These are phyloP conservation scores for Taxidea taxus DNA, from an alignment of 2,113 vertebrate species.

Conservation along the genomic window DNA sequence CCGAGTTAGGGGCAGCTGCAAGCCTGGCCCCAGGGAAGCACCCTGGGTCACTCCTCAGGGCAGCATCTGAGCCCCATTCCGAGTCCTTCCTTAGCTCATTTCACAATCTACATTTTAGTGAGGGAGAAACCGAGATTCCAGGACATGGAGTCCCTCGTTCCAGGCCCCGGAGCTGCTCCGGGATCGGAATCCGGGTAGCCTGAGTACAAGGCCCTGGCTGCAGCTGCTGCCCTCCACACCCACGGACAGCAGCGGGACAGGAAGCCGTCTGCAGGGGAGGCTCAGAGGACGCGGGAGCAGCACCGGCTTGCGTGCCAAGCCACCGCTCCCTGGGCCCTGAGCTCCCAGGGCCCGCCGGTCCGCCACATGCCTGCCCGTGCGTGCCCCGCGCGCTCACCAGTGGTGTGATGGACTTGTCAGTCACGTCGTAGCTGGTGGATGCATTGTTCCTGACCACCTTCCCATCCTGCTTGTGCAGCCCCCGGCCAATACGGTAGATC, in stretches of 20 bases:
- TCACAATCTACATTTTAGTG: background rate
- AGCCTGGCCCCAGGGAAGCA: background rate
- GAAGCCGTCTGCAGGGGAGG: background rate
- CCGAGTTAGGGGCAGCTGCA: background rate
- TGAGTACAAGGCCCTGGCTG: background rate
- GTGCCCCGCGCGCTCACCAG: constrained; percentile 76
- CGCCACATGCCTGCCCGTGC: background rate
- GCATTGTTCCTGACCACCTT: constrained; percentile 86
- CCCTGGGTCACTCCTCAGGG: background rate
- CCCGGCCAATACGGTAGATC: constrained; percentile 85
- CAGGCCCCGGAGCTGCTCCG: background rate
- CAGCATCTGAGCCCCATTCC: background rate
- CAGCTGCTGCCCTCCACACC: background rate
- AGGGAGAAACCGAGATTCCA: background rate
- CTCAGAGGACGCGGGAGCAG: background rate
- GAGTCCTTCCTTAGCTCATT: background rate
- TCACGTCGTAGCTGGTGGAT: constrained; percentile 83
- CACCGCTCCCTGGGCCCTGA: background rate
- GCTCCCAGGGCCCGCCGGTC: background rate
- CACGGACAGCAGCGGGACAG: background rate
- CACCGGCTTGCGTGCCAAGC: background rate
- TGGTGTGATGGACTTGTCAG: constrained; percentile 85
- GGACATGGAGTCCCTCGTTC: background rate
- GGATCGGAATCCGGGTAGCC: background rate
- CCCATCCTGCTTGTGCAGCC: constrained; percentile 83